Evolutionary conservation across 2,888 invertebrate genomes (phyloP).

Genomic region (Nephrotoma appendiculata): DNA sequence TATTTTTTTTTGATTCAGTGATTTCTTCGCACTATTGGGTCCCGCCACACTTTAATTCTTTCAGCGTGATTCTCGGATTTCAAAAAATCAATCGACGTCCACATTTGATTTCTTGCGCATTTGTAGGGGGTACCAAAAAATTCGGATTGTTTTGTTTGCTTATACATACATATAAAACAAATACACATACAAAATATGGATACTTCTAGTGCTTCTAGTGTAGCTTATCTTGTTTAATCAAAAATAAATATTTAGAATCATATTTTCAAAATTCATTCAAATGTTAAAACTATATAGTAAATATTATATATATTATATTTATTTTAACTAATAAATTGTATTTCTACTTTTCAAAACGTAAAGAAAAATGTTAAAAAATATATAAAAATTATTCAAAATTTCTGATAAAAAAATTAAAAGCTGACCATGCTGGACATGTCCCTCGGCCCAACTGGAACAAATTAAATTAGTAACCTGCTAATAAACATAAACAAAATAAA

Average conservation of each 20-base stretch:
- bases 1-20: too few species aligned
- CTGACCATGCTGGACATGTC: background rate
- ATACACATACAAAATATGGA: too few species aligned
- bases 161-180: too few species aligned
- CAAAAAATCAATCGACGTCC: too few species aligned
- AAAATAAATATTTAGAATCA: background rate
- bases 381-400: background rate
- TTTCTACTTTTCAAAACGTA: background rate
- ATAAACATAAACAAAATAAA: background rate
- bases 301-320: background rate
- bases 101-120: too few species aligned
- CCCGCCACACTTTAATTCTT: too few species aligned
- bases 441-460: background rate
- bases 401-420: background rate
- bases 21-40: too few species aligned
- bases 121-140: too few species aligned
- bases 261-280: background rate
- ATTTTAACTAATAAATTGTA: background rate
- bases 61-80: too few species aligned
- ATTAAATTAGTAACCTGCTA: background rate
- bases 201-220: slow-evolving; percentile 46
- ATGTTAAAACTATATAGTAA: background rate
- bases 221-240: slow-evolving; percentile 22
- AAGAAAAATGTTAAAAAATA: background rate
- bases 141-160: too few species aligned